A percentile compares a stretch with the other conserved stretches of the same genome.
These are phyloP conservation scores for Hippocampus abdominalis DNA, from an alignment of 2,113 vertebrate genomes.

Conservation along the genomic window DNA sequence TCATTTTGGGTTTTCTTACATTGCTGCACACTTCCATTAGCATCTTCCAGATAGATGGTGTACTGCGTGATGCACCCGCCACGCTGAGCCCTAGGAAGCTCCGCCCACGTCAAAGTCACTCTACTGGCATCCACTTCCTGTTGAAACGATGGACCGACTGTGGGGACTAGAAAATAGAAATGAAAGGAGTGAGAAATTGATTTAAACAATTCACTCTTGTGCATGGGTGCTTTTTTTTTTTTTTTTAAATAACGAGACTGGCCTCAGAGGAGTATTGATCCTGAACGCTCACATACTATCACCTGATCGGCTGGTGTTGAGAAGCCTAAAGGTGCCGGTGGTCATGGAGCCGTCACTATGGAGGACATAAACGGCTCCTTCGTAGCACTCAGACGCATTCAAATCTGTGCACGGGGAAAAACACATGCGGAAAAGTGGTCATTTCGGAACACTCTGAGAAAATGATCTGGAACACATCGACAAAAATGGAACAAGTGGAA, in stretches of 20 bases:
- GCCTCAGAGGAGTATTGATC: neutral
- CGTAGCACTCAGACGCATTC: constrained; percentile 60
- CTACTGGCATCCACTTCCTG: constrained; percentile 19
- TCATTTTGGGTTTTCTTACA: neutral
- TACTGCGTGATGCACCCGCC: constrained; percentile 66
- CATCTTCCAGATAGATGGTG: constrained; percentile 56
- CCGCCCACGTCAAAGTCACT: constrained; percentile 53
- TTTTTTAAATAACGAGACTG: no score
- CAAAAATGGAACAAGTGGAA: no score
- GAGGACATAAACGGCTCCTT: constrained; percentile 57
- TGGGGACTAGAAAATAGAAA: constrained; percentile 51
- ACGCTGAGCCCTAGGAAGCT: constrained; percentile 39
- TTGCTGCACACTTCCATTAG: neutral
- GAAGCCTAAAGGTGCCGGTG: constrained; percentile 27
- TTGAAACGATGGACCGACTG: constrained; percentile 27
- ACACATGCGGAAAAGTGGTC: no score
- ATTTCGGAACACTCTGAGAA: neutral
- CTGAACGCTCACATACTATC: neutral
- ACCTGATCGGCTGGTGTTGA: constrained; percentile 56
- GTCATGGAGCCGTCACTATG: constrained; percentile 18
- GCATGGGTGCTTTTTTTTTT: no score
- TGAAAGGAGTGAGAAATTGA: neutral
- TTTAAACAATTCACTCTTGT: no score
- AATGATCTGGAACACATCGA: neutral
- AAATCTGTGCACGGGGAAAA: constrained; percentile 43